Percentiles rank a stretch among this genome's conserved stretches.
These are phyloP conservation scores for Pandemis cinnamomeana DNA, from an alignment of 2,888 invertebrate species.

Conservation along the genomic window DNA sequence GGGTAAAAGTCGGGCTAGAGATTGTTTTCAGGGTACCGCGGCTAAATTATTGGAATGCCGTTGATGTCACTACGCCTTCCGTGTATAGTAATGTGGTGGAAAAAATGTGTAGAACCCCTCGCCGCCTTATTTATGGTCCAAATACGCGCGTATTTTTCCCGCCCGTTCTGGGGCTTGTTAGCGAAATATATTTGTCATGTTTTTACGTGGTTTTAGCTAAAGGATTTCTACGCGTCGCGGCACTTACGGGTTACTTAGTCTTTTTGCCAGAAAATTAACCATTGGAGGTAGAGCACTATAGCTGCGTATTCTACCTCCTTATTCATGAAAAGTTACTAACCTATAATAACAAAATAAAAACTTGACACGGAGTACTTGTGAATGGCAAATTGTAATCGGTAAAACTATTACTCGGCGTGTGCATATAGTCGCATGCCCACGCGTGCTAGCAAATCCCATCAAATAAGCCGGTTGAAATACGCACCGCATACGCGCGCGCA, in stretches of 20 bases:
- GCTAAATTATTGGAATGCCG: conserved; percentile 34
- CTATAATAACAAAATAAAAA: no score
- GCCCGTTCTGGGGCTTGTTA: conserved; percentile 25
- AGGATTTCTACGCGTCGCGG: conserved; percentile 3
- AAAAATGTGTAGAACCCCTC: conserved; percentile 37
- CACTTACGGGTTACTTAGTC: conserved; percentile 5
- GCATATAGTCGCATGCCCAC: no score
- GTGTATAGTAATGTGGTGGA: conserved; percentile 38
- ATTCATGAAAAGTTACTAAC: no score
- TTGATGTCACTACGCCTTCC: conserved; percentile 35
- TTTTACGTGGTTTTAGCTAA: conserved; percentile 17
- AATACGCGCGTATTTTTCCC: conserved; percentile 29
- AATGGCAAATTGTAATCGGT: no score
- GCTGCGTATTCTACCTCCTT: no score
- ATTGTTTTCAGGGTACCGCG: conserved; percentile 34
- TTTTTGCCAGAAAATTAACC: conserved; percentile 5
- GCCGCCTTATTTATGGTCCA: conserved; percentile 29
- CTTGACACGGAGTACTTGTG: no score
- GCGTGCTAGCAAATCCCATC: no score
- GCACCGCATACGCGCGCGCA: no score
- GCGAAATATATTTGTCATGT: conserved; percentile 21
- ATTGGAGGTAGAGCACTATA: neutral
- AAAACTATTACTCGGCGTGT: no score
- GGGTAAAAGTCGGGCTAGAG: conserved; percentile 28
- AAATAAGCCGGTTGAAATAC: no score